Conservation (phyloP, 2,888 invertebrate genomes). For the Phymatocera aterrima region DNA sequence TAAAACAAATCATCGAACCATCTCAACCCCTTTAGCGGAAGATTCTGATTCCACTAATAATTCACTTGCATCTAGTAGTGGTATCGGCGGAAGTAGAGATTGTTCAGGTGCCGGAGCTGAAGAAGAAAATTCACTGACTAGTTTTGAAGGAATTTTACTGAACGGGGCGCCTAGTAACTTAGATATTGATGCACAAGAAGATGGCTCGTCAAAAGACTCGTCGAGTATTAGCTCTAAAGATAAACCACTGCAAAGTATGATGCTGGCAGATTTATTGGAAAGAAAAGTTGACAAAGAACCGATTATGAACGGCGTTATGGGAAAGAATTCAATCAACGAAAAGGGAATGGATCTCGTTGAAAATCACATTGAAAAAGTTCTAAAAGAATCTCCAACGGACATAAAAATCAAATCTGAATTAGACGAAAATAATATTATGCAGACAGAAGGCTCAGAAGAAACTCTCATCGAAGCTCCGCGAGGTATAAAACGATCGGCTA, state of each 20-base stretch:
- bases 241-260: conserved; percentile 78
- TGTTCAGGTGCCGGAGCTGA: conserved; percentile 76
- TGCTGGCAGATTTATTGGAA: conserved; percentile 90
- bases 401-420: conserved; percentile 65
- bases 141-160: conserved; percentile 80
- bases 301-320: conserved; percentile 78
- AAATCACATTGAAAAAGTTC: conserved; percentile 78
- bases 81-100: conserved; percentile 74
- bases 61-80: conserved; percentile 79
- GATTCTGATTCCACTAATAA: conserved; percentile 77
- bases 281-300: conserved; percentile 83
- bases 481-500: conserved; percentile 71
- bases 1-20: conserved; percentile 59
- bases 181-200: conserved; percentile 78
- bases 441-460: conserved; percentile 68
- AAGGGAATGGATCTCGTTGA: conserved; percentile 80
- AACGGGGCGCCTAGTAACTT: conserved; percentile 78
- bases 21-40: conserved; percentile 70
- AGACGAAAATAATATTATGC: conserved; percentile 62
- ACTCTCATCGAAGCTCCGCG: conserved; percentile 68
- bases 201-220: conserved; percentile 76
- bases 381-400: conserved; percentile 68
- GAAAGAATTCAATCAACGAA: conserved; percentile 79
- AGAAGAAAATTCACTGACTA: conserved; percentile 80
- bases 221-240: conserved; percentile 74